These are phyloP conservation scores for Ostrea edulis DNA, from an alignment of 1,140 invertebrate species.

Conservation along the genomic window DNA sequence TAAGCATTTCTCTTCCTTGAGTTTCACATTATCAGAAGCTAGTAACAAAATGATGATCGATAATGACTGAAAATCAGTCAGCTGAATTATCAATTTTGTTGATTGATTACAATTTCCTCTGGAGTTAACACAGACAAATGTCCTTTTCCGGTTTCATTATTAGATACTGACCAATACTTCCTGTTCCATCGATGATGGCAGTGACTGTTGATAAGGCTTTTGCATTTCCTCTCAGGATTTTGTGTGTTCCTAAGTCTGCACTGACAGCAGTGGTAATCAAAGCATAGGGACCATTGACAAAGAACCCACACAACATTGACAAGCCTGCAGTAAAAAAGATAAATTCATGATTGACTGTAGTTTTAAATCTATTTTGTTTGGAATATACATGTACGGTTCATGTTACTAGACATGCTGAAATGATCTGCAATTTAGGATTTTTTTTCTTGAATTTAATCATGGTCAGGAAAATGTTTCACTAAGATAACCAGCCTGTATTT, in stretches of 20 bases:
- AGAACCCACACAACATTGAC: conserved; percentile 87
- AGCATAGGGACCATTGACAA: conserved; percentile 97
- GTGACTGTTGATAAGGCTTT: conserved; percentile 97
- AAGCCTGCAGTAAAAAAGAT: no score
- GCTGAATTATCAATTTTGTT: not conserved
- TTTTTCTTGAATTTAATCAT: no score
- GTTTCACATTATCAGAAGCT: no score
- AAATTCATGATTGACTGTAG: no score
- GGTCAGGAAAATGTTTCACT: no score
- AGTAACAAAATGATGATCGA: no score
- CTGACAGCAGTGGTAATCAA: conserved; percentile 97
- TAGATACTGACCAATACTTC: conserved; percentile 87
- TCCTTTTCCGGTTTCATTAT: not conserved
- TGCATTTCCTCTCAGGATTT: conserved; percentile 89
- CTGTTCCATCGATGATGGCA: conserved; percentile 97
- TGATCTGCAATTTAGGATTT: no score
- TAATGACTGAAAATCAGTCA: not conserved
- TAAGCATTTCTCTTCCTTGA: no score
- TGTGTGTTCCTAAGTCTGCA: conserved; percentile 94
- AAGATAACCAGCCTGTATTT: no score
- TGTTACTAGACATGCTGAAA: no score
- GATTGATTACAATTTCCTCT: not conserved
- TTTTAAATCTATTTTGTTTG: no score
- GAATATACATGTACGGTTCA: no score
- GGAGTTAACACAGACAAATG: not conserved